phyloP scores from a whole-genome alignment of 2,888 invertebrate species.

The Oxytorus armatus region DNA sequence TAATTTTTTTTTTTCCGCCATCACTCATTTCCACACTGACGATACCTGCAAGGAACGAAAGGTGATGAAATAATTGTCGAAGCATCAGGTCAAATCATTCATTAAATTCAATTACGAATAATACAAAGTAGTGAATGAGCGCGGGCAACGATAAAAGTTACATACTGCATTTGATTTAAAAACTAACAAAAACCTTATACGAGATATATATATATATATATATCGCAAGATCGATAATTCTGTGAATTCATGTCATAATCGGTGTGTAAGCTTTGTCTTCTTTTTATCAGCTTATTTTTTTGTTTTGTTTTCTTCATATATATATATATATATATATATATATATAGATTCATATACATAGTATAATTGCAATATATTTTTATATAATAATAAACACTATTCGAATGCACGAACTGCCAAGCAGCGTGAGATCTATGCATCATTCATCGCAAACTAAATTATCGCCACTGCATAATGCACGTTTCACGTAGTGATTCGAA shows the following conservation, averaged over 20 bases:
- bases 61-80: neutral
- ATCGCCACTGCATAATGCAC: conserved; percentile 19
- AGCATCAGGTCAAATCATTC: conserved; percentile 57
- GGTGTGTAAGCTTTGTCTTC: conserved; percentile 17
- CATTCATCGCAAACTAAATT: conserved; percentile 49
- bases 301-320: neutral
- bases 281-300: neutral
- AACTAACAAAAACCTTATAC: conserved; percentile 36
- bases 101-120: conserved; percentile 65
- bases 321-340: conserved; percentile 12
- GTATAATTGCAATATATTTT: conserved; percentile 64
- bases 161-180: conserved; percentile 37
- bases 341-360: conserved; percentile 61
- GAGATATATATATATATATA: no score
- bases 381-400: conserved; percentile 56
- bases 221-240: conserved; percentile 44
- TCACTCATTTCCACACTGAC: no score
- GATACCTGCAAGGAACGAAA: no score
- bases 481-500: neutral
- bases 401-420: conserved; percentile 51
- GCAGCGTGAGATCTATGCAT: conserved; percentile 60
- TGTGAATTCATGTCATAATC: conserved; percentile 55
- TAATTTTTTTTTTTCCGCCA: no score
- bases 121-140: conserved; percentile 64
- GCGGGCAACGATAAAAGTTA: conserved; percentile 47